Evolutionary conservation across 2,888 invertebrate species (phyloP), one percentile per base, ranked within the genome.

Genomic region (Scaeva pyrastri): DNA sequence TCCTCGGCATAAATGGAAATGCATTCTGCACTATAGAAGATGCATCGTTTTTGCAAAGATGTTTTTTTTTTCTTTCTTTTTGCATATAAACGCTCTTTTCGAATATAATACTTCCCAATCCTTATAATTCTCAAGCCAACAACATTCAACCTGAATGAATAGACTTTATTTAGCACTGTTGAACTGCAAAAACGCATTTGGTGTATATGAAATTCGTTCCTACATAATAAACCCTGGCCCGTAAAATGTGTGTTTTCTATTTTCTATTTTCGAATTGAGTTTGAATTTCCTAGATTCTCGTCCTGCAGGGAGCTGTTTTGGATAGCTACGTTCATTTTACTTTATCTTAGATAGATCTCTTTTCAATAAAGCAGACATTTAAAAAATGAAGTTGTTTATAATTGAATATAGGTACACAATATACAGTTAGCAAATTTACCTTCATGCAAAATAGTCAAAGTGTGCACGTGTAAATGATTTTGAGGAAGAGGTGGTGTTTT

Each of bases 81-180:
- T 31, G 31, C 31, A 48, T 19, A 66, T 48, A 66, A 48, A 48
- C 8, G 48, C 14, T 66, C n/a, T 31, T 56, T 56, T 16, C 16
- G 31, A 23, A 66, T 43, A 79, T 75, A 56, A 80, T 66, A 70
- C 43, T 56, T 80, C 16, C 16, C 56, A 66, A 80, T 84, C 71
- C 70, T 84, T 73, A 75, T 75, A 66, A 70, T 58, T 74, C 71
- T 64, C 39, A 74, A 56, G 58, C 84, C 45, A 70, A 74, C 73
- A 70, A 55, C 16, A 84, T 66, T 84, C 80, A 79, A 64, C 19
- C 19, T 80, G 58, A 71, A 52, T 75, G 80, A 80, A 80, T 71
- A 56, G 75, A 56, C 79, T 56, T 16, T 79, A 31, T 48, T 26
- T 45, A 64, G 64, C 19, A 56, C 43, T 58, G 52, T 23, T 48